Evolutionary conservation across 1,140 invertebrate genomes (phyloP), one percentile per base, ranked within the genome.

Genomic region (Gryllus bimaculatus): DNA sequence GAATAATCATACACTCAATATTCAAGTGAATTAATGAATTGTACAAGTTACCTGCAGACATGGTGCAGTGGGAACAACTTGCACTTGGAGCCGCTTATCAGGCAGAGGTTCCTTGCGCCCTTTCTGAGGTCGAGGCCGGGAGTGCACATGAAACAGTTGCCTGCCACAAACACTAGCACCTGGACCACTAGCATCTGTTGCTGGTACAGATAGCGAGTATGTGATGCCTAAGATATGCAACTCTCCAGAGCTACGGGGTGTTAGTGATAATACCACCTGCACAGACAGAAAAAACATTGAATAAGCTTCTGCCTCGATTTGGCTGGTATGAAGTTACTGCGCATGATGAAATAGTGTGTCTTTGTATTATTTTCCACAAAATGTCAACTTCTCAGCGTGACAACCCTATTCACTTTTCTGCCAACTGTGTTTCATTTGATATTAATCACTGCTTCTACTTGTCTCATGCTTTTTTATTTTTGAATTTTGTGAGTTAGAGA

Each of bases 1-100:
- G 26, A 39, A 39, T 39, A 39, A 39, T 39, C 5, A 39, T 2
- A 1, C 26, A 39, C 26, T 39, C 26, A 39, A 39, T 39, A 39
- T 39, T 39, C 5, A 20, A 20, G 73, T 73, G 15, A 20, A 20
- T 73, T 73, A 20, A 15, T 18, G n/a, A 39, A 8, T 20, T 12
- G 20, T 77, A 8, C 26, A 79, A 81, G 77, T 80, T 85, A 94
- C 93, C 86, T 93, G 90, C 82, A 95, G 86, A 83, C 91, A 91
- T 2, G 94, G 93, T 79, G 84, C 82, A 21, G 80, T 54, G 39
- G 82, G 80, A 6, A 83, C 80, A 48, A 85, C 80, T 47, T 81
- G 82, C 15, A 86, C 80, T 39, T 82, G 77, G 47, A 85, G 82
- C 78, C 85, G 74, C 21, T 81, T 80, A 77, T 86, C 84, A 73